Conservation (phyloP, 2,888 invertebrate genomes). For the Harpalus rubripes region DNA sequence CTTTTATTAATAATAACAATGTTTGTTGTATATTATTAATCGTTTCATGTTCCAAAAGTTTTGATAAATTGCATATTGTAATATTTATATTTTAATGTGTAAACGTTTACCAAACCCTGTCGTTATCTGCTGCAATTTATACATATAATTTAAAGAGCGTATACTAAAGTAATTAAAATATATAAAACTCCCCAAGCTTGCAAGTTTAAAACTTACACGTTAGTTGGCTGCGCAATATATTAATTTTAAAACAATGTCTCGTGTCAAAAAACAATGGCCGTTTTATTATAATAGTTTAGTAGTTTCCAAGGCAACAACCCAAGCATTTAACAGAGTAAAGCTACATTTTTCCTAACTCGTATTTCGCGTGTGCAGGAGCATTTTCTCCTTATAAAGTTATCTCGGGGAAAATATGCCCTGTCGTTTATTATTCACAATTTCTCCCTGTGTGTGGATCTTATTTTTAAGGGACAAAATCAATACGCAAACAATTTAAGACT, state of each 20-base stretch:
- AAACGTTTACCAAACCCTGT: not conserved
- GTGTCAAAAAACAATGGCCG: not conserved
- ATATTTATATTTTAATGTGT: not conserved
- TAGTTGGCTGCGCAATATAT: not conserved
- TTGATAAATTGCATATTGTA: not conserved
- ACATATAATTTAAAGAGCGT: not conserved
- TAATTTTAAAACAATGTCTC: not conserved
- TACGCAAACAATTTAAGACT: constrained; percentile 17
- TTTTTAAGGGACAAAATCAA: not conserved
- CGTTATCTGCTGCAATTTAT: not conserved
- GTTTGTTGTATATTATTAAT: not conserved
- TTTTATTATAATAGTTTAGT: constrained; percentile 4
- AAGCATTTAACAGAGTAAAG: not conserved
- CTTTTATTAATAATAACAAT: too few species aligned
- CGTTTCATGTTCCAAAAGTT: not conserved
- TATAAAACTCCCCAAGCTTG: not conserved
- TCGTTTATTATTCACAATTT: not conserved
- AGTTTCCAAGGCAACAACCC: not conserved
- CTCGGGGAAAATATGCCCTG: not conserved
- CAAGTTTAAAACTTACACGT: not conserved
- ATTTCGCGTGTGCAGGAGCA: not conserved
- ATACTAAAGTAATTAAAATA: not conserved
- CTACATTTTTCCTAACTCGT: not conserved
- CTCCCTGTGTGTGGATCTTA: not conserved
- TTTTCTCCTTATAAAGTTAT: not conserved